These are phyloP conservation scores for Alviniconcha marisindica DNA, from an alignment of 1,140 invertebrate genomes.

Conservation along the genomic window DNA sequence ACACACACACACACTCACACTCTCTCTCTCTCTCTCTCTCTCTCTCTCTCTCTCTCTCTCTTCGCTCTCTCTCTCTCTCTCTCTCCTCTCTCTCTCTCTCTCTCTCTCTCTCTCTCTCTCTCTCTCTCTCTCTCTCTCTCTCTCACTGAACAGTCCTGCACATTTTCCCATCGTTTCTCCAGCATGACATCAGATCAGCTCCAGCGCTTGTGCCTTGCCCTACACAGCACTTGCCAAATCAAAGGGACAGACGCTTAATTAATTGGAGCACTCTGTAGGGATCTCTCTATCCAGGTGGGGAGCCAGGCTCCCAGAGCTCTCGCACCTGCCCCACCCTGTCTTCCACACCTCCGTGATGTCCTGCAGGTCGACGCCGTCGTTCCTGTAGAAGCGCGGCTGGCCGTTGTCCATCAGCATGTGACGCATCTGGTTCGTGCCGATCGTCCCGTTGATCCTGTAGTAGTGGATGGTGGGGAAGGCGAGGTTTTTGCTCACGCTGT, in stretches of 20 bases:
- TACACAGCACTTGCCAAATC: too few relatives aligned
- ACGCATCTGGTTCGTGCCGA: constrained; percentile 43
- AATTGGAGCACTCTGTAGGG: constrained; percentile 16
- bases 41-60: too few relatives aligned
- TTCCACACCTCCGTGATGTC: constrained; percentile 64
- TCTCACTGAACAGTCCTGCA: too few relatives aligned
- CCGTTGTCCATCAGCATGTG: constrained; percentile 48
- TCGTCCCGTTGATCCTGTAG: constrained; percentile 47
- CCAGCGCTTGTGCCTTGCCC: too few relatives aligned
- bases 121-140: too few relatives aligned
- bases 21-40: background rate
- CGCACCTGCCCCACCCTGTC: constrained; percentile 65
- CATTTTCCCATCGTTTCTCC: too few relatives aligned
- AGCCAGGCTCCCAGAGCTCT: constrained; percentile 60
- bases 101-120: too few relatives aligned
- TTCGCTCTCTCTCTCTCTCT: too few relatives aligned
- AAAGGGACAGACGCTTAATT: too few relatives aligned
- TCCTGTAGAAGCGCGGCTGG: constrained; percentile 52
- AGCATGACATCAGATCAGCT: too few relatives aligned
- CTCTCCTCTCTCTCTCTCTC: too few relatives aligned
- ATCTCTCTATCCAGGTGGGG: constrained; percentile 50
- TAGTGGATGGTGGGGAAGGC: constrained; percentile 52
- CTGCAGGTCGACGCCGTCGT: constrained; percentile 46
- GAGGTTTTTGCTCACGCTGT: constrained; percentile 34
- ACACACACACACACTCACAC: constrained; percentile 27